phyloP scores from a whole-genome alignment of 2,797 vertebrate genomes.

The Silurus aristotelis region DNA sequence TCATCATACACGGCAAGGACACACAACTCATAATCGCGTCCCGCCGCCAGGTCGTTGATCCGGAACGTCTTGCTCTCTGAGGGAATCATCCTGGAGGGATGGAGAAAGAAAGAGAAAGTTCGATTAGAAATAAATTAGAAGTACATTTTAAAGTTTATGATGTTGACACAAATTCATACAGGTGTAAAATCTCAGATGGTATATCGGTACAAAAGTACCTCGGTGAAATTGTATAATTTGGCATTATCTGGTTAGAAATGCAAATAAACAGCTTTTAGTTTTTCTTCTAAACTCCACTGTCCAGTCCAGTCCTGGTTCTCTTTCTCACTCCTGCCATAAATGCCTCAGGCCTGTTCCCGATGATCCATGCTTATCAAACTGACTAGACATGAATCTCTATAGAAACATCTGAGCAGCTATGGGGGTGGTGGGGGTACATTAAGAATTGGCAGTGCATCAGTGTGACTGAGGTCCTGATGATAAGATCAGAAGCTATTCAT shows the following conservation, averaged over 20 bases:
- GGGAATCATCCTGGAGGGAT: slow-evolving; percentile 84
- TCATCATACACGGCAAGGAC: slow-evolving; percentile 88
- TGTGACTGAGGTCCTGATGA: slow-evolving; percentile 34
- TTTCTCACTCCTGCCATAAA: neutral
- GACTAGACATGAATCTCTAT: neutral
- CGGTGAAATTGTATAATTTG: neutral
- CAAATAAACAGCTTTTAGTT: neutral
- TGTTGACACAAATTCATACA: neutral
- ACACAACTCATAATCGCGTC: slow-evolving; percentile 87
- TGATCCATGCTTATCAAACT: neutral
- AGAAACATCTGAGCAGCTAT: neutral
- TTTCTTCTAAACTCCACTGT: neutral
- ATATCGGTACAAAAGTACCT: neutral
- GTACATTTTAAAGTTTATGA: neutral
- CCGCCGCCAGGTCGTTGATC: slow-evolving; percentile 88
- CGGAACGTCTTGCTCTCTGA: slow-evolving; percentile 87
- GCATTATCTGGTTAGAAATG: neutral
- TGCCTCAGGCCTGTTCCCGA: neutral
- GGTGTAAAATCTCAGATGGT: neutral
- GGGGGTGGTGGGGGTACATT: no score
- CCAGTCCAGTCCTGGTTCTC: neutral
- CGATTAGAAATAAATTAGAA: neutral
- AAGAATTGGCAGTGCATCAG: neutral
- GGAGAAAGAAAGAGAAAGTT: slow-evolving; percentile 46
- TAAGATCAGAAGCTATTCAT: slow-evolving; percentile 56